Evolutionary conservation across 2,888 invertebrate species (phyloP).

Genomic region (Pollenia angustigena): DNA sequence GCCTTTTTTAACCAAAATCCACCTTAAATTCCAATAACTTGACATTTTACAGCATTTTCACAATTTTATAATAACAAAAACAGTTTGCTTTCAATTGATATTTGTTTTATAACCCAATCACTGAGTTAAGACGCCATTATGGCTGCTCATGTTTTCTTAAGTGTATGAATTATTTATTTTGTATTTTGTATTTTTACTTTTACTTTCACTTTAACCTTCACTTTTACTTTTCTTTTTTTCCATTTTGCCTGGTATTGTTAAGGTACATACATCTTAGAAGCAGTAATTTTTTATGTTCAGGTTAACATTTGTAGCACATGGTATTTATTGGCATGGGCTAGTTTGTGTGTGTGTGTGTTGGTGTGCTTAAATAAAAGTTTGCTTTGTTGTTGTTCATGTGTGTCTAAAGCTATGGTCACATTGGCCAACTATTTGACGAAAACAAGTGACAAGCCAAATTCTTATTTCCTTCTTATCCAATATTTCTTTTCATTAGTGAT

Average conservation of each 20-base stretch:
- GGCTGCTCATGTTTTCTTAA: neutral
- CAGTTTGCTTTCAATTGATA: neutral
- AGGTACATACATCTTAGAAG: neutral
- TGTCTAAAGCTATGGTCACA: neutral
- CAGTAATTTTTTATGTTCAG: constrained; percentile 10
- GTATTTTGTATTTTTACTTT: constrained; percentile 27
- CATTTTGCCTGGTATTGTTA: neutral
- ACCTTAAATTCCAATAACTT: neutral
- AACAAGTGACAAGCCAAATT: no score
- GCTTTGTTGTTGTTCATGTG: constrained; percentile 52
- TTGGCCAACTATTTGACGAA: no score
- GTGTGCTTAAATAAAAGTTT: neutral
- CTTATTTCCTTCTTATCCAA: no score
- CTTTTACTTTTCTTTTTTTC: neutral
- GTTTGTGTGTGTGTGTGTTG: neutral
- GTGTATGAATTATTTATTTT: constrained; percentile 9
- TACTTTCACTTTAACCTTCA: no score
- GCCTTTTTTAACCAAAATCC: neutral
- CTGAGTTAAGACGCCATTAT: neutral
- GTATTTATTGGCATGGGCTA: neutral
- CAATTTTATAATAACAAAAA: neutral
- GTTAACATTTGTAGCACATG: constrained; percentile 13
- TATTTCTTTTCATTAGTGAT: no score
- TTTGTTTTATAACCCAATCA: constrained; percentile 12
- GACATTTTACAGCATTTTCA: neutral